A percentile compares a stretch with the other conserved stretches of the same genome.
Evolutionary conservation across 2,113 vertebrate species (phyloP).

Genomic region (Sinosuthora webbiana): DNA sequence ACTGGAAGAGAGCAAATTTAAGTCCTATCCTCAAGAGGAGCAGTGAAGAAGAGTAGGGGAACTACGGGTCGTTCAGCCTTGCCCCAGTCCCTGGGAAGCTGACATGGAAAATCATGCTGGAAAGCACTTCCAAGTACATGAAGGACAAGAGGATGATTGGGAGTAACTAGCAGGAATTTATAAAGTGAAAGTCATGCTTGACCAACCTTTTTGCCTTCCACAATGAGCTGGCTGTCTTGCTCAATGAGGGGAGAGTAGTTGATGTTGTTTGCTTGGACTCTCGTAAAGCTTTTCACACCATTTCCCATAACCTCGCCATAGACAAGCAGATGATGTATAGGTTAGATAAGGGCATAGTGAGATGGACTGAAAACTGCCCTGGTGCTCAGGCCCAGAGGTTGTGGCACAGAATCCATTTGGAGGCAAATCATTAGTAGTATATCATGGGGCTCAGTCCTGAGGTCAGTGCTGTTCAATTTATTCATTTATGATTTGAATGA

Average conservation of each 20-base stretch:
- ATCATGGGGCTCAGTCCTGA: neutral
- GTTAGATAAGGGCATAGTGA: neutral
- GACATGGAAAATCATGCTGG: neutral
- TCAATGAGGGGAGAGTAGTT: neutral
- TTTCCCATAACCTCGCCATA: neutral
- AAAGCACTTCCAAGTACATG: neutral
- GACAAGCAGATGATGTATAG: neutral
- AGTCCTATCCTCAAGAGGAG: neutral
- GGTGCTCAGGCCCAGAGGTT: neutral
- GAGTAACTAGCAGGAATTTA: neutral
- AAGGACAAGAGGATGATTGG: neutral
- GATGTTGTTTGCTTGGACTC: neutral
- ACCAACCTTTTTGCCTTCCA: neutral
- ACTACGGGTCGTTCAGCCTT: neutral
- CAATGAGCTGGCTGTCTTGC: neutral
- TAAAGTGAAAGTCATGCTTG: neutral
- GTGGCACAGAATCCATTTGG: neutral
- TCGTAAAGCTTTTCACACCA: neutral
- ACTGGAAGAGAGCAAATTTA: neutral
- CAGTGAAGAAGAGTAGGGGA: neutral
- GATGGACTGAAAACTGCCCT: neutral
- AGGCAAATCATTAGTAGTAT: neutral
- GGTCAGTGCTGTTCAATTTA: neutral
- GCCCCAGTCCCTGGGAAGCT: neutral
- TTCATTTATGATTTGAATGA: neutral